Percentiles rank a stretch among this genome's conserved stretches.
These are phyloP conservation scores for Oscarella lobularis DNA, from an alignment of 37 sponge, comb jelly and placozoan genomes.

Conservation along the genomic window DNA sequence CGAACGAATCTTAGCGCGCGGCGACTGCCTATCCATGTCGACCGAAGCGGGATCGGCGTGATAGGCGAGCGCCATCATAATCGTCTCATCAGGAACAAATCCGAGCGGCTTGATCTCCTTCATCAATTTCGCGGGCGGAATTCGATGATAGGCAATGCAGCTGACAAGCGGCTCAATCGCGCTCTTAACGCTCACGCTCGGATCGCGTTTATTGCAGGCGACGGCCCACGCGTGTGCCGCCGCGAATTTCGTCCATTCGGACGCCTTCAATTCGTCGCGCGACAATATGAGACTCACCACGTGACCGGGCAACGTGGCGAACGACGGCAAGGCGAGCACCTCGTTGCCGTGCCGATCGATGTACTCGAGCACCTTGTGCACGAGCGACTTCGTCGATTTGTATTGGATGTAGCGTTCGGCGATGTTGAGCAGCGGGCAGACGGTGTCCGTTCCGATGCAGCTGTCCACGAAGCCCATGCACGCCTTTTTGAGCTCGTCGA, in stretches of 20 bases:
- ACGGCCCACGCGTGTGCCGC: constrained; percentile 63
- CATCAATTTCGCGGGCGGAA: constrained; percentile 76
- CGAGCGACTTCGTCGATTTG: constrained; percentile 69
- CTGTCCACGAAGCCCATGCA: constrained; percentile 57
- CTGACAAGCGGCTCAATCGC: constrained; percentile 73
- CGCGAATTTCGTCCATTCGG: constrained; percentile 67
- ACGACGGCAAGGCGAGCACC: constrained; percentile 46
- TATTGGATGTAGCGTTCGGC: constrained; percentile 91
- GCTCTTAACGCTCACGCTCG: constrained; percentile 16
- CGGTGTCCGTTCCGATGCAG: constrained; percentile 69
- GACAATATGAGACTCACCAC: constrained; percentile 73
- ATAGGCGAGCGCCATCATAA: constrained; percentile 82
- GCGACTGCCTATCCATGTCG: constrained; percentile 9
- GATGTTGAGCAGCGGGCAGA: constrained; percentile 56
- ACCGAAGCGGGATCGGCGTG: constrained; percentile 85
- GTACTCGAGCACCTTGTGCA: constrained; percentile 83
- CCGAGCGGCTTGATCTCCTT: constrained; percentile 58
- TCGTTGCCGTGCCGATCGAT: constrained; percentile 75
- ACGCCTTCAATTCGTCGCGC: constrained; percentile 63
- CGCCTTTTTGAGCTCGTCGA: constrained; percentile 80
- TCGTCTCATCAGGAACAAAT: constrained; percentile 53
- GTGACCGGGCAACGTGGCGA: constrained; percentile 68
- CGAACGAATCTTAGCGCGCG: background rate
- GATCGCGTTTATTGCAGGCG: constrained; percentile 14
- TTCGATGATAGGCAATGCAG: constrained; percentile 60